These are phyloP conservation scores for Vireo altiloquus DNA, from an alignment of 2,113 vertebrate species.

Conservation along the genomic window DNA sequence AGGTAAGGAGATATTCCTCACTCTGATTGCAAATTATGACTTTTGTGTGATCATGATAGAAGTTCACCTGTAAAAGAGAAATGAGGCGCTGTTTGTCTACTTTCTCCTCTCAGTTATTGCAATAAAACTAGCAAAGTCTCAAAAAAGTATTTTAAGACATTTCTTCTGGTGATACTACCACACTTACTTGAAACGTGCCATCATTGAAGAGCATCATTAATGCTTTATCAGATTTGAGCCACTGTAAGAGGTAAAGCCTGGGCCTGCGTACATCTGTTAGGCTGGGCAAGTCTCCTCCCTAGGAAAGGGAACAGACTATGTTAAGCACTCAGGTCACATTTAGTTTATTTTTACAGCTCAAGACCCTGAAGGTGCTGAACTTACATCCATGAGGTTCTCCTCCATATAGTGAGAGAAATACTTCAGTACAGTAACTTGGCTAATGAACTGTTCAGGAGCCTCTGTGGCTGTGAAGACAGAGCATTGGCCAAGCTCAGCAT, in stretches of 20 bases:
- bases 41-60: conserved; percentile 98
- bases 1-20: conserved; percentile 93
- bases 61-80: conserved; percentile 85
- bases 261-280: conserved; percentile 84
- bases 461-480: conserved; percentile 87
- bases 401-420: conserved; percentile 99
- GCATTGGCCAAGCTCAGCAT: conserved; percentile 90
- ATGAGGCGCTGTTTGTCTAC: not conserved
- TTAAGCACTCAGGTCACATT: not conserved
- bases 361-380: conserved; percentile 30
- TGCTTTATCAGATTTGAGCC: conserved; percentile 97
- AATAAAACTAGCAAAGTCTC: too few relatives aligned
- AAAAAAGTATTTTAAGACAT: not conserved
- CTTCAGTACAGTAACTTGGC: conserved; percentile 95
- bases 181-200: conserved; percentile 95
- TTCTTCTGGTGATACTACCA: not conserved
- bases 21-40: conserved; percentile 92
- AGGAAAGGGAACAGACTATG: not conserved
- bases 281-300: conserved; percentile 92
- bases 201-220: conserved; percentile 99
- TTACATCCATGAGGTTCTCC: conserved; percentile 99
- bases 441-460: conserved; percentile 91
- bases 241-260: conserved; percentile 93
- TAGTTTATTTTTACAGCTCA: not conserved
- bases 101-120: not conserved